Evolutionary conservation across 1,140 invertebrate species (phyloP), one percentile per base, ranked within the genome.

Genomic region (Nasonia vitripennis): DNA sequence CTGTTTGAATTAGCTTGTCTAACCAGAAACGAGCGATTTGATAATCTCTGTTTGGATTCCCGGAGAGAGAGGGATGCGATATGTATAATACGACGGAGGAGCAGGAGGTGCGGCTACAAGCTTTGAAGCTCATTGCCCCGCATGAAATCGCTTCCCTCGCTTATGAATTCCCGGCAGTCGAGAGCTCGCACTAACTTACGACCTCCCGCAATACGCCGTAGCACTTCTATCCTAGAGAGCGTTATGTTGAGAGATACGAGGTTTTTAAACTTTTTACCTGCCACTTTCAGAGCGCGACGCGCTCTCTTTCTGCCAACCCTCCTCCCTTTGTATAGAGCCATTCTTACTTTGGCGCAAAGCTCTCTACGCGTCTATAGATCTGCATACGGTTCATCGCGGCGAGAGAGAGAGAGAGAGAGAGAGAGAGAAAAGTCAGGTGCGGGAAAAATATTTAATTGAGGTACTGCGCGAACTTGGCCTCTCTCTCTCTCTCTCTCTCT

Each of bases 211-310:
- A 79, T 79, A 67, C 23, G 34, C 34, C 34, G 48, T 14, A 71
- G 48, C 27, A 71, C 68, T 78, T 78, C 27, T 27, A 27, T 0
- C 20, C 75, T 0, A 6, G 70, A 75, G 62, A 51, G 34, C 68
- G 45, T 87, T 75, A 86, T 84, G 81, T 81, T 83, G 78, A 41
- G 75, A 86, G 87, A 88, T 88, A 71, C 75, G 86, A 89, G 88
- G 88, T 89, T 89, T 89, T 89, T 86, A 78, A 88, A 89, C 88
- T 89, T 89, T 89, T 87, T 23, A 87, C 87, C 62, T 78, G 85
- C 23, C 85, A 89, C 87, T 89, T 87, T 87, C 70, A 27, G 27
- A 27, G 62, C 51, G 55, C 62, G 55, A 48, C 78, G 78, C 17
- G 31, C 84, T 37, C 17, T 78, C 20, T 81, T 37, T 41, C 55